These are phyloP conservation scores for Notodonta dromedarius DNA, from an alignment of 2,888 invertebrate species.

Conservation along the genomic window DNA sequence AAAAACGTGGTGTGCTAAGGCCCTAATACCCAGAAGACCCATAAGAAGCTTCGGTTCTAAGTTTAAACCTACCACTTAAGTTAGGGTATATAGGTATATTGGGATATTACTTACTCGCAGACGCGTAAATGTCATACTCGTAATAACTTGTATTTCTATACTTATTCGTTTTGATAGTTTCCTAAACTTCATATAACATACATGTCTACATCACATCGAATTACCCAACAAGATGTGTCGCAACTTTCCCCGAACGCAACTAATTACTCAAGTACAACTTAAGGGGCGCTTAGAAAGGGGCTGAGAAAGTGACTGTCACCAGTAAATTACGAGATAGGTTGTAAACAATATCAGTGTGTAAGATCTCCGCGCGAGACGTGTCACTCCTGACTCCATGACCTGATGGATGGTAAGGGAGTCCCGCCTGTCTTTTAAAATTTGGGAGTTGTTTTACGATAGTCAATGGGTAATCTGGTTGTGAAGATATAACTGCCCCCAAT, in stretches of 20 bases:
- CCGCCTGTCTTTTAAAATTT: background rate
- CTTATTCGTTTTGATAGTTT: conserved; percentile 2
- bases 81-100: too few relatives aligned
- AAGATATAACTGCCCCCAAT: too few relatives aligned
- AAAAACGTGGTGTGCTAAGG: too few relatives aligned
- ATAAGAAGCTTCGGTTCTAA: too few relatives aligned
- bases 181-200: conserved; percentile 17
- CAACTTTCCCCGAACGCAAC: conserved; percentile 33
- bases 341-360: conserved; percentile 36
- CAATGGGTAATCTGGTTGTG: too few relatives aligned
- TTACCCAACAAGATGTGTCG: conserved; percentile 33
- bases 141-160: background rate
- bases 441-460: too few relatives aligned
- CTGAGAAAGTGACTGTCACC: conserved; percentile 33
- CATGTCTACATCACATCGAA: conserved; percentile 21
- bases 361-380: conserved; percentile 13
- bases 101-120: too few relatives aligned
- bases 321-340: conserved; percentile 41
- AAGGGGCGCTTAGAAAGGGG: conserved; percentile 33
- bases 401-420: background rate
- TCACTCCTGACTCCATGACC: background rate
- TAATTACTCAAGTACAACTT: conserved; percentile 43
- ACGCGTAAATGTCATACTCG: too few relatives aligned
- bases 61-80: too few relatives aligned
- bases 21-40: too few relatives aligned